These are phyloP conservation scores for Lucinisca nassula DNA, from an alignment of 2,888 invertebrate species.

Conservation along the genomic window DNA sequence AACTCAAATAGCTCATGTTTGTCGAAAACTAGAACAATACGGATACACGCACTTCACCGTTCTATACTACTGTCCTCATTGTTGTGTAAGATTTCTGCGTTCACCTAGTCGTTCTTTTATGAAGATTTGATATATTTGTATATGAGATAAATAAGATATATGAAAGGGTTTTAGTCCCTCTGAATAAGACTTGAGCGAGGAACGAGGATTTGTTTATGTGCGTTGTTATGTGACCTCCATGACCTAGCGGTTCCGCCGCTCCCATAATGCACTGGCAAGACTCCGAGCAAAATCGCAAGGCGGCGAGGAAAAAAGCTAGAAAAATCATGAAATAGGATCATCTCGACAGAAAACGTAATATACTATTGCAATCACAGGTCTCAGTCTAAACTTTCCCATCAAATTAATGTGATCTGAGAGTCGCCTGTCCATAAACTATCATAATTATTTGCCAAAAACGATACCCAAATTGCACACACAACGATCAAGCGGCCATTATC, in stretches of 20 bases:
- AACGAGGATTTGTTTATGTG: slow-evolving; percentile 65
- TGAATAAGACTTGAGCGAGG: too few relatives aligned
- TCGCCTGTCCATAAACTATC: too few relatives aligned
- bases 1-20: too few relatives aligned
- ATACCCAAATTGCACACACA: slow-evolving; percentile 15
- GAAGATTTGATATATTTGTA: too few relatives aligned
- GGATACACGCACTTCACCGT: too few relatives aligned
- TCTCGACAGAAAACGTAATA: not conserved
- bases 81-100: too few relatives aligned
- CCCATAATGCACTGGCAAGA: slow-evolving; percentile 46
- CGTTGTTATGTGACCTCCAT: slow-evolving; percentile 44
- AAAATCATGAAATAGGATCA: slow-evolving; percentile 8
- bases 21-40: too few relatives aligned
- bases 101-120: too few relatives aligned
- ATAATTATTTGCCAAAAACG: not conserved
- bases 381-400: not conserved
- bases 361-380: not conserved
- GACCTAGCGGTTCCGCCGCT: slow-evolving; percentile 25
- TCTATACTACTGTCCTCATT: too few relatives aligned
- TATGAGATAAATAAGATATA: too few relatives aligned
- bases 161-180: too few relatives aligned
- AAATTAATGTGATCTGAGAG: not conserved
- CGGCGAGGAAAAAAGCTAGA: slow-evolving; percentile 4
- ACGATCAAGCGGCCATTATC: not conserved
- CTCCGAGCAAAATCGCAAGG: not conserved